Evolutionary conservation across 2,113 vertebrate genomes (phyloP).

Genomic region (Fukomys damarensis): DNA sequence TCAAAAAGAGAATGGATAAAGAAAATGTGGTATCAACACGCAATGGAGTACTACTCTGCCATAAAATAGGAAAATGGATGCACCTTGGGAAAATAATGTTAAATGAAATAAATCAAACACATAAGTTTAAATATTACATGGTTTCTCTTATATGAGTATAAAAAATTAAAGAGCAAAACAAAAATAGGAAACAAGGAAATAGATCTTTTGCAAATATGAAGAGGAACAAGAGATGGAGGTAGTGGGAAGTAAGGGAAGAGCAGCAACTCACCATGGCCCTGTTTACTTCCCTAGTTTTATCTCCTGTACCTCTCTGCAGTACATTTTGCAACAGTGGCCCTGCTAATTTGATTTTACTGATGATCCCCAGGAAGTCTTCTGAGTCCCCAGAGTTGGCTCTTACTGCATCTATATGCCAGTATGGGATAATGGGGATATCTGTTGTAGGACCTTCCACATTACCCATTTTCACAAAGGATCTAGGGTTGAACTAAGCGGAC

Average conservation of each 20-base stretch:
- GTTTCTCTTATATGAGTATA: background rate
- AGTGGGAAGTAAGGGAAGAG: background rate
- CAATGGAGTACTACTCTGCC: too few relatives aligned
- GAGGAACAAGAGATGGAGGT: background rate
- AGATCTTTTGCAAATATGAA: background rate
- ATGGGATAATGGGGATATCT: background rate
- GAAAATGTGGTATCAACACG: too few relatives aligned
- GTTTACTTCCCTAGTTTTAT: background rate
- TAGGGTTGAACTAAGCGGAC: background rate
- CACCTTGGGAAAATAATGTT: too few relatives aligned
- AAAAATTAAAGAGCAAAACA: too few relatives aligned
- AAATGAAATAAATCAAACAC: too few relatives aligned
- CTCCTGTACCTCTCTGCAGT: background rate
- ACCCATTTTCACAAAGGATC: background rate
- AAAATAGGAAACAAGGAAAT: too few relatives aligned
- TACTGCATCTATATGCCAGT: too few relatives aligned
- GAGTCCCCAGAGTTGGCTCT: background rate
- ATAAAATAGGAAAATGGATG: too few relatives aligned
- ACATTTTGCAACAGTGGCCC: background rate
- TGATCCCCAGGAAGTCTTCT: background rate
- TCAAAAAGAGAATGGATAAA: too few relatives aligned
- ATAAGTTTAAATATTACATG: background rate
- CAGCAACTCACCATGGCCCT: background rate
- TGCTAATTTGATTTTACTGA: background rate
- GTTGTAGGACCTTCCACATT: background rate